Base-by-base conservation (phyloP, 2,888 invertebrate genomes). In the Cheilosia vulpina region DNA sequence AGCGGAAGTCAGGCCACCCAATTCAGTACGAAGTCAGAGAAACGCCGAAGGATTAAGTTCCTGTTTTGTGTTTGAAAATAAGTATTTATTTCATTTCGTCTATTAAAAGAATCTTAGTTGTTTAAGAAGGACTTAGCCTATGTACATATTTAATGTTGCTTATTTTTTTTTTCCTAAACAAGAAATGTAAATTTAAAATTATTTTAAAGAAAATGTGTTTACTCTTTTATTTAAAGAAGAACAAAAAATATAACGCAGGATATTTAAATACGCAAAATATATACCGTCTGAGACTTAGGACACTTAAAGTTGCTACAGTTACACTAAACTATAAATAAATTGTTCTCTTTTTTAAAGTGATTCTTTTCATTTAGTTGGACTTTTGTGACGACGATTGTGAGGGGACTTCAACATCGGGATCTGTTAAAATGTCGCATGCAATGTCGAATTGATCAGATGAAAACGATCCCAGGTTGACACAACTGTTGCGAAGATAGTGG, bases 401-500 rank as follows among this genome's bases (percentile, higher is more conserved):
- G 47, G 77, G 76, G 9, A 72, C 50, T 43, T 78, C 45, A 31
- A 72, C 68, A 13, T 69, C 53, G 27, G 76, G 73, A 43, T 87
- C 84, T 17, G 27, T 45, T 75, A 93, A 90, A 87, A 93, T 93
- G 72, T 92, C 90, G 88, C 93, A 93, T 68, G 93, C 92, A 52
- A 90, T 91, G 88, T 94, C 93, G 83, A 93, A 94, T 45, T 91
- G 89, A 27, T 94, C 93, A 88, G 92, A 93, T 88, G 93, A 93
- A 88, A 93, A 93, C 77, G 93, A 92, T 55, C 93, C 90, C 89
- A 93, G 93, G 76, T 94, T 90, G 0, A 58, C 88, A 41, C 88
- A 88, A 68, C 94, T 90, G 62, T 94, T 94, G 88, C 94, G 94
- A n/a, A 97, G 93, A 92, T 97, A 96, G 91, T 96, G 96, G 91